Evolutionary conservation across 2,113 vertebrate species (phyloP).

Genomic region (Crotalus horridus): DNA sequence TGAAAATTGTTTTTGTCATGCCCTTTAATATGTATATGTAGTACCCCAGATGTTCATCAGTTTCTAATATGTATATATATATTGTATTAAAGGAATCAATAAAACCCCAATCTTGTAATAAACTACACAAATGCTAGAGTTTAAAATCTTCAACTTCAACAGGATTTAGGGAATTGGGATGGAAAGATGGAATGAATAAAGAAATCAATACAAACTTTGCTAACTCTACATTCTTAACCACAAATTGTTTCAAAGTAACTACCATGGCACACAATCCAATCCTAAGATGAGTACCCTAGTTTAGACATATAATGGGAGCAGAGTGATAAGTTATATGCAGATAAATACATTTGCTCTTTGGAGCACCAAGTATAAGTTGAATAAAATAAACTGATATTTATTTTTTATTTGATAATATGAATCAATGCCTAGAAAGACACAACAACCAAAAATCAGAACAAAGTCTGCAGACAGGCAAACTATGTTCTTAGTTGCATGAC

Average conservation of each 20-base stretch:
- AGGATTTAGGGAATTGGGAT: neutral
- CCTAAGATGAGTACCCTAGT: neutral
- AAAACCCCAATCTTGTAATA: neutral
- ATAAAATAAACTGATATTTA: neutral
- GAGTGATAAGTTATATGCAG: neutral
- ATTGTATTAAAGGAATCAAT: neutral
- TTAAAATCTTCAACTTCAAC: neutral
- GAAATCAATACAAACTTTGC: neutral
- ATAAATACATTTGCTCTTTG: neutral
- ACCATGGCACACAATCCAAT: neutral
- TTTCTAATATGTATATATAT: neutral
- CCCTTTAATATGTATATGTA: neutral
- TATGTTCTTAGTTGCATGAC: neutral
- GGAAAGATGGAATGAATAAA: neutral
- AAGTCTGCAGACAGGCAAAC: neutral
- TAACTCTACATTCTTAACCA: neutral
- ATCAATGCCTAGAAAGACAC: neutral
- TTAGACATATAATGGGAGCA: neutral
- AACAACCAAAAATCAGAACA: neutral
- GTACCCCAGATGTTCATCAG: neutral
- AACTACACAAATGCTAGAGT: neutral
- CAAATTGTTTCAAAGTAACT: neutral
- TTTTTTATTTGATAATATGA: neutral
- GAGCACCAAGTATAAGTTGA: neutral
- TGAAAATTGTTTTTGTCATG: neutral